Evolutionary conservation across 2,113 vertebrate genomes (phyloP).

Genomic region (Limanda limanda): DNA sequence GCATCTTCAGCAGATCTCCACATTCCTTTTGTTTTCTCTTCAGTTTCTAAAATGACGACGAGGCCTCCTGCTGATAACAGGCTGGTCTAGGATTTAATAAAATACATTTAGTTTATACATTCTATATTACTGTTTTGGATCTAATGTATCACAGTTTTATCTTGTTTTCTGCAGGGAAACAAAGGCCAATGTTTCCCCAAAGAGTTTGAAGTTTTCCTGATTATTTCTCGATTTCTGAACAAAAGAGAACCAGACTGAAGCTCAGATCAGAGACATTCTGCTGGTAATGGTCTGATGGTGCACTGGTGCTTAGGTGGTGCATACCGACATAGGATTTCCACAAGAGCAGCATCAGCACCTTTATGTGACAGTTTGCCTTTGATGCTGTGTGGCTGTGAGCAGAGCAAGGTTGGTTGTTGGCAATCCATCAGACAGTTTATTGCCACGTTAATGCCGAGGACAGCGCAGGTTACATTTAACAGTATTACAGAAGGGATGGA

Average conservation of each 20-base stretch:
- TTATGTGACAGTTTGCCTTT: conserved; percentile 62
- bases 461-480: conserved; percentile 58
- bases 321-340: neutral
- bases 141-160: neutral
- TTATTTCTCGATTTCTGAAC: no score
- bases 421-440: conserved; percentile 63
- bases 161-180: neutral
- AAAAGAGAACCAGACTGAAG: no score
- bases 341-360: conserved; percentile 32
- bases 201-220: neutral
- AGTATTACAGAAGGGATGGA: conserved; percentile 17
- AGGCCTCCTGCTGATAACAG: conserved; percentile 63
- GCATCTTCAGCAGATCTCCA: neutral
- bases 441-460: conserved; percentile 59
- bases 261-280: neutral
- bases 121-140: neutral
- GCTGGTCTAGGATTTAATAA: neutral
- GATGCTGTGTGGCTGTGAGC: conserved; percentile 19
- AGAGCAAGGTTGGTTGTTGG: conserved; percentile 42
- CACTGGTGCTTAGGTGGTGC: neutral
- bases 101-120: no score
- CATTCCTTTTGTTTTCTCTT: conserved; percentile 75
- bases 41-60: conserved; percentile 60
- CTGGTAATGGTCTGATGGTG: conserved; percentile 2
- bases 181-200: neutral